Conservation (phyloP, 2,888 invertebrate genomes). For the Caprella mutica region DNA sequence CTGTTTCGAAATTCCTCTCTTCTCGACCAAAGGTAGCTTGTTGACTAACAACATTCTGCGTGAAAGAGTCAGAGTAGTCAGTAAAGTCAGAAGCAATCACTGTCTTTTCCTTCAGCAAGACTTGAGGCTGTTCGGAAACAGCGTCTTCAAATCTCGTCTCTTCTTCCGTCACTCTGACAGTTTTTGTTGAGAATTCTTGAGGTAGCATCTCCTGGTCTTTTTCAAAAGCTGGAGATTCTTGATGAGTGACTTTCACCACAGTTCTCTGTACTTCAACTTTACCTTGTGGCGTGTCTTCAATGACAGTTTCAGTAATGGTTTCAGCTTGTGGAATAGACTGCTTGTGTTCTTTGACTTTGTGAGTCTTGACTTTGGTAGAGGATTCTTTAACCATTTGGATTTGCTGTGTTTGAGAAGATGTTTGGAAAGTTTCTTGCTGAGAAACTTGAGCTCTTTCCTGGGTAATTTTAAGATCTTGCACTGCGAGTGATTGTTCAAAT, state of each 20-base stretch:
- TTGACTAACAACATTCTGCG: not conserved
- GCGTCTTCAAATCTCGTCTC: not conserved
- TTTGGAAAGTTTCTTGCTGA: not conserved
- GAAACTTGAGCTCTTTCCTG: too few species aligned
- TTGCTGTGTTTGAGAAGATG: not conserved
- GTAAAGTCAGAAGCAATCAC: not conserved
- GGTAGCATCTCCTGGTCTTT: not conserved
- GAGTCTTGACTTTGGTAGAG: not conserved
- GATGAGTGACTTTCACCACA: too few species aligned
- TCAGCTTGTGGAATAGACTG: too few species aligned
- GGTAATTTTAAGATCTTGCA: too few species aligned
- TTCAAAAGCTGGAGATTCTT: too few species aligned
- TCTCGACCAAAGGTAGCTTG: constrained; percentile 3
- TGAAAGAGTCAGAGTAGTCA: not conserved
- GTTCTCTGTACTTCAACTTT: too few species aligned
- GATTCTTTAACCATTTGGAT: not conserved
- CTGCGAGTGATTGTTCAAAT: too few species aligned
- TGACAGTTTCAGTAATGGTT: too few species aligned
- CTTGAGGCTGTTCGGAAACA: not conserved
- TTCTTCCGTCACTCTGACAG: not conserved
- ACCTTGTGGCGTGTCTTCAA: too few species aligned
- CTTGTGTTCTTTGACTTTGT: too few species aligned
- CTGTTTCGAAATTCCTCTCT: too few species aligned
- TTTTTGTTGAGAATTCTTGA: not conserved
- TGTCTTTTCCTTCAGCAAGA: not conserved